Evolutionary conservation across 2,113 vertebrate species (phyloP), one percentile per base, ranked within the genome.

Genomic region (Zosterops hypoxanthus): DNA sequence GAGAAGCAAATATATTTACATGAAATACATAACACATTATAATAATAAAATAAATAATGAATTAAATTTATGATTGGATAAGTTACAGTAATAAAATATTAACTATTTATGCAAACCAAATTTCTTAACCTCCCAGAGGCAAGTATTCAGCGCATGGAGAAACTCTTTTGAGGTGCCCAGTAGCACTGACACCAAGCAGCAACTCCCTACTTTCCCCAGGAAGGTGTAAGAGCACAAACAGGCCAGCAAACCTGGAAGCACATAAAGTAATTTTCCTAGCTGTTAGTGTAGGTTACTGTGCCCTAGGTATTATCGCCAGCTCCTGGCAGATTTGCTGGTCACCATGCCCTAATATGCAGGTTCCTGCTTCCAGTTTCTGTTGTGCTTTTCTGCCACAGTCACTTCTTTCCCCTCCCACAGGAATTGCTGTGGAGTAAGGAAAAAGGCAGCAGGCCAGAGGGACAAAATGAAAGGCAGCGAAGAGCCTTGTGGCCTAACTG

Each of bases 351-450:
- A 60, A 14, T 61, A 34, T 49, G 49, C 82, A 93, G 44, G 47
- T 63, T 73, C 39, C 71, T 91, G 90, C 70, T 92, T 85, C 71
- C 86, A 94, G 88, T 96, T 95, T 93, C 88, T 93, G 88, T 88
- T 77, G 85, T 49, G 81, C 53, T 82, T 50, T 77, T 69, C 57
- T 68, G 49, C 73, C 2, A 1, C 69, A 59, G 44, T 64, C 5
- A 3, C 53, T 79, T 91, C 81, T 89, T 78, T 39, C 49, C 50
- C 44, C 28, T 84, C 81, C 65, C 34, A 59, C 73, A 10, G 15
- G 46, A 88, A 78, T 44, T 61, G 71, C 60, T 83, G 36, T 28
- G 66, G 59, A 88, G 29, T 28, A 34, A 86, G 42, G 36, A 81
- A 80, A 75, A 89, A 91, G 52, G 39, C 57, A 75, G 52, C 50